Conservation (phyloP, 2,113 vertebrate species). For the Gymnogyps californianus region DNA sequence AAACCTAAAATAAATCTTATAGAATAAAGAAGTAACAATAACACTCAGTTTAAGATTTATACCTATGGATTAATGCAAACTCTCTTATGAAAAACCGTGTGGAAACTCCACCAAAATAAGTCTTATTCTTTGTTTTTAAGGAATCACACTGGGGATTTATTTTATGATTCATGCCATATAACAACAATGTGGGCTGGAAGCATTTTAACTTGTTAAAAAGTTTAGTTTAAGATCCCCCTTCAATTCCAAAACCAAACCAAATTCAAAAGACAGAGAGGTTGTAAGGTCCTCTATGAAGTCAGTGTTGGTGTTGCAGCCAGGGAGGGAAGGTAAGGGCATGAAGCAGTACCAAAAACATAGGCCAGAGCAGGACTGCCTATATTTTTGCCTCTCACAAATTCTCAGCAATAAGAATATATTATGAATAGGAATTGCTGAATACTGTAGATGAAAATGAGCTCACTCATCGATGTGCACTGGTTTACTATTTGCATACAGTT, state of each 20-base stretch:
- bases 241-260: not conserved
- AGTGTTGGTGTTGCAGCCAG: not conserved
- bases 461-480: not conserved
- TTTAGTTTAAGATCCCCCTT: not conserved
- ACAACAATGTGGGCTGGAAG: not conserved
- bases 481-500: not conserved
- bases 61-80: not conserved
- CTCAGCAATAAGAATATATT: not conserved
- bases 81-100: slow-evolving; percentile 1
- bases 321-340: not conserved
- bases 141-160: not conserved
- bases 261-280: not conserved
- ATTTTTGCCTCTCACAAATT: not conserved
- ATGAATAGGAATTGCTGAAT: not conserved
- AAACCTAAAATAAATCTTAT: slow-evolving; percentile 3
- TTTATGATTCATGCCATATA: not conserved
- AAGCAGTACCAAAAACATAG: not conserved
- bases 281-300: not conserved
- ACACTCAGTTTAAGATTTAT: not conserved
- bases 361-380: not conserved
- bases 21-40: not conserved
- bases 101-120: not conserved
- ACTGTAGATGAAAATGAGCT: not conserved
- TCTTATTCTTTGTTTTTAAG: not conserved
- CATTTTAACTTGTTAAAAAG: not conserved